Conservation (phyloP, 2,797 vertebrate species). For the Harpagifer antarcticus region DNA sequence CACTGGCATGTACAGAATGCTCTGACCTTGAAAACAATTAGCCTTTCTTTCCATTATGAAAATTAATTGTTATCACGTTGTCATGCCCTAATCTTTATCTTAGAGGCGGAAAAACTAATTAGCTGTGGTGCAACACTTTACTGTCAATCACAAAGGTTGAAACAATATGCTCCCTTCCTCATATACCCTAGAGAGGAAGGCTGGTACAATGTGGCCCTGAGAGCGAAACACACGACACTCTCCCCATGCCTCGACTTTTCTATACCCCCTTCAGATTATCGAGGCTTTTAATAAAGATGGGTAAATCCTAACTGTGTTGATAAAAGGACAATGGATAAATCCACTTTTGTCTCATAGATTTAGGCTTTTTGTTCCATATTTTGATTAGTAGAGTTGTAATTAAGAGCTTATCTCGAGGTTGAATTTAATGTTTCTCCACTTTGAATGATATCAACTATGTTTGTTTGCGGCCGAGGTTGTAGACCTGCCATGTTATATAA, state of each 20-base stretch:
- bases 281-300: conserved; percentile 49
- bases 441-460: not conserved
- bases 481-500: conserved; percentile 6
- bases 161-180: conserved; percentile 62
- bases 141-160: conserved; percentile 75
- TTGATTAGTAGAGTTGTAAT: conserved; percentile 23
- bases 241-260: conserved; percentile 44
- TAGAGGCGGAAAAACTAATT: conserved; percentile 74
- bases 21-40: conserved; percentile 82
- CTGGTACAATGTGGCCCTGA: conserved; percentile 47
- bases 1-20: conserved; percentile 28
- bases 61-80: conserved; percentile 76
- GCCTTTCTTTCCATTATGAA: conserved; percentile 67
- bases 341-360: conserved; percentile 40
- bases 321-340: conserved; percentile 44
- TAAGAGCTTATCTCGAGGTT: conserved; percentile 23
- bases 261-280: conserved; percentile 53
- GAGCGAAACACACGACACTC: conserved; percentile 48
- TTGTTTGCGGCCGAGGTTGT: conserved; percentile 1
- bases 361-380: conserved; percentile 15
- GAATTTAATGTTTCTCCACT: conserved; percentile 12
- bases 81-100: conserved; percentile 75
- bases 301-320: conserved; percentile 18
- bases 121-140: conserved; percentile 69
- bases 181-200: conserved; percentile 50